These are phyloP conservation scores for Zelleria hepariella DNA, from an alignment of 2,888 invertebrate species.

Conservation along the genomic window DNA sequence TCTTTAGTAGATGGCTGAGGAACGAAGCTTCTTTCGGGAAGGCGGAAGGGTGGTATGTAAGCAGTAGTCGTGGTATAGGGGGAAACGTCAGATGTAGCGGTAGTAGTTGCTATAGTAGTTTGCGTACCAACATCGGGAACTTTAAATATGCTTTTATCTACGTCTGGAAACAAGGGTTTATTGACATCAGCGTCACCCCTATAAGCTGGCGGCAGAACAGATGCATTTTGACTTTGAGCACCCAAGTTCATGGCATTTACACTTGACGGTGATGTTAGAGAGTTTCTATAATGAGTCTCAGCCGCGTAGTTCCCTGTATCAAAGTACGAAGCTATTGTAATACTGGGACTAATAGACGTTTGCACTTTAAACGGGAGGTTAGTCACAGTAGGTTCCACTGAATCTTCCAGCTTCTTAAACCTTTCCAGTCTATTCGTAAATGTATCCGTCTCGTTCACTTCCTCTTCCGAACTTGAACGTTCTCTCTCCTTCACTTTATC, in stretches of 20 bases:
- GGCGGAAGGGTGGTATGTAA: neutral
- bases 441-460: slow-evolving; percentile 33
- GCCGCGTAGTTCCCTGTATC: slow-evolving; percentile 63
- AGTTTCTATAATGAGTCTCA: slow-evolving; percentile 51
- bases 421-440: slow-evolving; percentile 55
- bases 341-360: slow-evolving; percentile 29
- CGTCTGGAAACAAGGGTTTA: neutral
- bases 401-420: slow-evolving; percentile 19
- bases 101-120: neutral
- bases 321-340: slow-evolving; percentile 55
- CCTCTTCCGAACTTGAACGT: slow-evolving; percentile 31
- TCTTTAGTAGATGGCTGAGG: neutral
- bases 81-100: neutral
- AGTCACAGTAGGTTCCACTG: slow-evolving; percentile 1
- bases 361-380: slow-evolving; percentile 16
- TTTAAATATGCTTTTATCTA: neutral
- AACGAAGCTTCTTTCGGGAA: neutral
- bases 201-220: neutral
- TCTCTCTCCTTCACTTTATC: slow-evolving; percentile 47
- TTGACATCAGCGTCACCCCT: neutral
- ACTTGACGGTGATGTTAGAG: slow-evolving; percentile 29
- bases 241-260: slow-evolving; percentile 15
- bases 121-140: neutral
- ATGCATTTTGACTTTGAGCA: slow-evolving; percentile 12
- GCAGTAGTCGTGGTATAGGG: neutral